Base-by-base conservation (phyloP, 2,113 vertebrate species). In the Pterocles orientalis region DNA sequence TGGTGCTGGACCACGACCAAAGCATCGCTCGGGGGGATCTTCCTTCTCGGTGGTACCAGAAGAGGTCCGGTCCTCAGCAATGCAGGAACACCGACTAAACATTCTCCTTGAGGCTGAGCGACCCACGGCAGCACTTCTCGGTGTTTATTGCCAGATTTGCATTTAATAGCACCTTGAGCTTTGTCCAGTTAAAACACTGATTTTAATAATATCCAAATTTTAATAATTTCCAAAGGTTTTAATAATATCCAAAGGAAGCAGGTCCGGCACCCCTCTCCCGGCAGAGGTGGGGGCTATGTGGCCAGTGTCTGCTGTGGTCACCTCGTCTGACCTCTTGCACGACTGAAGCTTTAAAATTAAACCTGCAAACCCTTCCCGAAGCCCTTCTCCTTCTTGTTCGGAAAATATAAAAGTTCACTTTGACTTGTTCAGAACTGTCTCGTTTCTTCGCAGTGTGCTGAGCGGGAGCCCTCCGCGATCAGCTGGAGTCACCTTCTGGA, bases 171-270 rank as follows among this genome's bases (percentile, higher is more conserved):
- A 56, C 61, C 80, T 50, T 75, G 45, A 58, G 36, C 84, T 92
- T 79, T 73, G 39, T 76, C 60, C 54, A 72, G 50, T 85, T 36
- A 36, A 36, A 70, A 19, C 82, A 64, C 34, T 81, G 71, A 86
- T 83, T 87, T 93, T 90, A 88, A 41, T 50, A 54, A 82, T 93
- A 91, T 62, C 73, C 91, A 91, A 75, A 36, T 36, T 36, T 36
- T 36, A 36, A 36, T 36, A 36, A 36, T 9, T 36, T 36, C 36
- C 36, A 36, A 36, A 36, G 36, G 36, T 36, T 36, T 36, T 36
- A 36, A 36, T 36, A 36, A 36, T 36, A 36, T 36, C 36, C 36
- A 36, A 36, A 68, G 36, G 36, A 71, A 82, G 71, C 21, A 80
- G 76, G 45, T 77, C 51, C 72, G 75, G 72, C 34, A 29, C 14